Percentiles rank a stretch among this genome's conserved stretches.
These are phyloP conservation scores for Drosophila paulistorum DNA, from an alignment of 1,140 invertebrate genomes.

Conservation along the genomic window DNA sequence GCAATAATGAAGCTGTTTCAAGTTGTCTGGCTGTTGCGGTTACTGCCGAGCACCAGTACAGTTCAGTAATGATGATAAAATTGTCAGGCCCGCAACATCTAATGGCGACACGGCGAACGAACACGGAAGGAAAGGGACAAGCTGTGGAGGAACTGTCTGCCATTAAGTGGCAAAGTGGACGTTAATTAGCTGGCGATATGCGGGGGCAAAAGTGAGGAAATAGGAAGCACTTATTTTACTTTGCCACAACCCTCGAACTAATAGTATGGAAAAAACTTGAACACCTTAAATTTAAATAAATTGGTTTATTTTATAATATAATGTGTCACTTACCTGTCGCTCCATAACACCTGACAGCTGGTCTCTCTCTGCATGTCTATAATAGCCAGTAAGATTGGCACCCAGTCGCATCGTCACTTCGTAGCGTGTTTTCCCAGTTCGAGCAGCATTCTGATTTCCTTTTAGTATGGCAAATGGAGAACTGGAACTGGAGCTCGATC, in stretches of 20 bases:
- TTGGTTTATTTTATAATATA: constrained; percentile 10
- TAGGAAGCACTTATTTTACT: neutral
- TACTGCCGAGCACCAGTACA: constrained; percentile 11
- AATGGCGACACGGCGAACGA: constrained; percentile 5
- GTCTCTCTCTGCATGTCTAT: constrained; percentile 70
- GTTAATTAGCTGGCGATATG: constrained; percentile 26
- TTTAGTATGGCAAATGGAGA: constrained; percentile 41
- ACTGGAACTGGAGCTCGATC: constrained; percentile 10
- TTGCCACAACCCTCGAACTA: neutral
- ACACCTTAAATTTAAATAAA: neutral
- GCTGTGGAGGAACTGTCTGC: constrained; percentile 16
- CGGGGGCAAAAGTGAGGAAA: neutral
- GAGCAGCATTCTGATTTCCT: constrained; percentile 56
- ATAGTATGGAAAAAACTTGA: too few species aligned
- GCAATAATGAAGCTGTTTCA: constrained; percentile 32
- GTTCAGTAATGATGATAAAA: constrained; percentile 32
- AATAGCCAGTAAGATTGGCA: constrained; percentile 77
- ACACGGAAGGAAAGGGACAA: neutral
- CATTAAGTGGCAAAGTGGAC: constrained; percentile 26
- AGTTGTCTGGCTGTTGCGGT: constrained; percentile 41
- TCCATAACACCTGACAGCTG: constrained; percentile 74
- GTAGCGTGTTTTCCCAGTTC: constrained; percentile 77
- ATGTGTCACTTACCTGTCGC: constrained; percentile 66
- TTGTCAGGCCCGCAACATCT: constrained; percentile 14
- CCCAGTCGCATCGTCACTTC: constrained; percentile 80